These are phyloP conservation scores for Zhuqinia jingwanae DNA, from an alignment of 2,888 invertebrate species.

Conservation along the genomic window DNA sequence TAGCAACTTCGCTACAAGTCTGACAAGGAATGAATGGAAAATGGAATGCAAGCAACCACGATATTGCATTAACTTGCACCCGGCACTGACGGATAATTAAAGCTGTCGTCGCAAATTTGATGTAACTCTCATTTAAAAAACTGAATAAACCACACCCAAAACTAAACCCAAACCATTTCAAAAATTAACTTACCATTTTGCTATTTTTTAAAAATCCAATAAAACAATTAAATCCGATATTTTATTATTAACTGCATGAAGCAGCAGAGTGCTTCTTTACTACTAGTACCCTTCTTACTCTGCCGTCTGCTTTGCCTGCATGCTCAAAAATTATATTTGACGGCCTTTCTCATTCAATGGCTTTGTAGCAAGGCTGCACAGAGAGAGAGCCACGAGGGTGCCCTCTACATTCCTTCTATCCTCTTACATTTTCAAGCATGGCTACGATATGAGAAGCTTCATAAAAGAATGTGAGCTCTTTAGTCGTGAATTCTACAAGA, in stretches of 20 bases:
- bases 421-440: not conserved
- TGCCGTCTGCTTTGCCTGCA: constrained; percentile 14
- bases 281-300: not conserved
- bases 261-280: constrained; percentile 35
- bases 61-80: no score
- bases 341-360: constrained; percentile 15
- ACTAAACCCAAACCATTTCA: not conserved
- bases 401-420: not conserved
- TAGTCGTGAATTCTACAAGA: no score
- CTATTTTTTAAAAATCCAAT: not conserved
- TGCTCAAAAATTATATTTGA: constrained; percentile 42
- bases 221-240: not conserved
- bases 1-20: no score
- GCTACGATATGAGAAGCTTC: not conserved
- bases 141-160: no score
- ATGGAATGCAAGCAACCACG: no score
- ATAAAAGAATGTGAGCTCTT: not conserved
- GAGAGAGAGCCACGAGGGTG: constrained; percentile 22
- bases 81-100: no score
- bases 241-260: constrained; percentile 1
- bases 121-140: not conserved
- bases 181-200: constrained; percentile 50
- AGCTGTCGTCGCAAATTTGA: no score
- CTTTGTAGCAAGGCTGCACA: not conserved
- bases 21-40: no score